A percentile compares a stretch with the other conserved stretches of the same genome.
Evolutionary conservation across 2,888 invertebrate species (phyloP).

Genomic region (Chloroclysta siterata): DNA sequence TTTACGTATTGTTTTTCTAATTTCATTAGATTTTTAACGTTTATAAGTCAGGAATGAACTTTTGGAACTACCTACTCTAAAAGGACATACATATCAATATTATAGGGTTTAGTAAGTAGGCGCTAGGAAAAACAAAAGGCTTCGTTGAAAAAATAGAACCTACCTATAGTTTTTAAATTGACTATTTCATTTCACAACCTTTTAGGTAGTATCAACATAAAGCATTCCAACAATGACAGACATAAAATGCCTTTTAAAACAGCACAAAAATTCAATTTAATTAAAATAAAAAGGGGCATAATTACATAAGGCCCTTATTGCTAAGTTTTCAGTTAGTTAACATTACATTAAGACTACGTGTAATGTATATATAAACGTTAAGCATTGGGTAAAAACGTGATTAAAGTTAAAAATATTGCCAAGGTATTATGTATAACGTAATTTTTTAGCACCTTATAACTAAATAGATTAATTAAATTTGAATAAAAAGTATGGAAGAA

Average conservation of each 20-base stretch:
- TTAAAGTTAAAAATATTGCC: neutral
- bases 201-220: neutral
- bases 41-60: too few relatives aligned
- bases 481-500: slow-evolving; percentile 3
- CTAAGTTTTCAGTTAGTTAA: slow-evolving; percentile 1
- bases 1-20: slow-evolving; percentile 25
- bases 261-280: neutral
- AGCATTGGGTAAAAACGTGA: neutral
- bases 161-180: slow-evolving; percentile 5
- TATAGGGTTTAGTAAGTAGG: neutral
- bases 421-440: neutral
- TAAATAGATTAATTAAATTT: slow-evolving; percentile 15
- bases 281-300: neutral
- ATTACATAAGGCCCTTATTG: neutral
- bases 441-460: slow-evolving; percentile 12
- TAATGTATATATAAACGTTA: neutral
- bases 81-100: neutral
- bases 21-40: slow-evolving; percentile 21
- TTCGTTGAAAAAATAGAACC: neutral
- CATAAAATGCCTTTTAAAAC: neutral
- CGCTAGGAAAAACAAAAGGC: neutral
- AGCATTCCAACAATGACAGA: neutral
- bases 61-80: neutral
- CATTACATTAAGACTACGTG: neutral
- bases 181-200: slow-evolving; percentile 12